Conservation (phyloP, 2,888 invertebrate species). For the Tetanocera ferruginea region DNA sequence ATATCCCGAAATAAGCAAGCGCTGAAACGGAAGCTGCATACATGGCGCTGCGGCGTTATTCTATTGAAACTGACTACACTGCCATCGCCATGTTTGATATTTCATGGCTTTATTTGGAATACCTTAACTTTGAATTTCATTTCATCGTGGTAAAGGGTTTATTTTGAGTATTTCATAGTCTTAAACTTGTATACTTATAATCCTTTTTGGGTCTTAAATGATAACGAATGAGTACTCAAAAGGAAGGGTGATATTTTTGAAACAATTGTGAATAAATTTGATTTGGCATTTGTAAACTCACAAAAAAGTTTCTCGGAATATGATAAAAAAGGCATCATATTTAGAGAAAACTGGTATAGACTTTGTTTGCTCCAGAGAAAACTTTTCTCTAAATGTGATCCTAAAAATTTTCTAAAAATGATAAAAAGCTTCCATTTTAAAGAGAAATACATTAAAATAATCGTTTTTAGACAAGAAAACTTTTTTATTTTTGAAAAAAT, state of each 20-base stretch:
- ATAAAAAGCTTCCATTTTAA: too few relatives aligned
- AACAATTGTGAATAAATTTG: not conserved
- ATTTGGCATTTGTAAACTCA: not conserved
- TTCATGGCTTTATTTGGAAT: not conserved
- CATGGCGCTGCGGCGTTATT: not conserved
- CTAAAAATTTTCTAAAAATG: too few relatives aligned
- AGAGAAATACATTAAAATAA: too few relatives aligned
- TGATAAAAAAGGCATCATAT: too few relatives aligned
- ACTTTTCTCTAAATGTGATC: too few relatives aligned
- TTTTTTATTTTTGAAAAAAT: too few relatives aligned
- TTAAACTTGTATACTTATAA: too few relatives aligned
- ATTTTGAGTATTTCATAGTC: not conserved
- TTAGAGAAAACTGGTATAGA: too few relatives aligned
- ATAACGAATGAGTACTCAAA: not conserved
- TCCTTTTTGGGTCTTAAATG: too few relatives aligned
- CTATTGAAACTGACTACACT: not conserved
- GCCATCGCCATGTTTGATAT: not conserved
- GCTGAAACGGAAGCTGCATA: conserved; percentile 9
- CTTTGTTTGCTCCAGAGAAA: too few relatives aligned
- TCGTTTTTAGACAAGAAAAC: too few relatives aligned
- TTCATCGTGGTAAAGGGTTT: not conserved
- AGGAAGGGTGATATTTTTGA: not conserved
- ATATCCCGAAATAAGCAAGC: conserved; percentile 15
- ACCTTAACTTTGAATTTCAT: not conserved
- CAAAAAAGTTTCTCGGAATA: too few relatives aligned